Conservation (phyloP, 2,113 vertebrate genomes). For the Poeciliopsis occidentalis region DNA sequence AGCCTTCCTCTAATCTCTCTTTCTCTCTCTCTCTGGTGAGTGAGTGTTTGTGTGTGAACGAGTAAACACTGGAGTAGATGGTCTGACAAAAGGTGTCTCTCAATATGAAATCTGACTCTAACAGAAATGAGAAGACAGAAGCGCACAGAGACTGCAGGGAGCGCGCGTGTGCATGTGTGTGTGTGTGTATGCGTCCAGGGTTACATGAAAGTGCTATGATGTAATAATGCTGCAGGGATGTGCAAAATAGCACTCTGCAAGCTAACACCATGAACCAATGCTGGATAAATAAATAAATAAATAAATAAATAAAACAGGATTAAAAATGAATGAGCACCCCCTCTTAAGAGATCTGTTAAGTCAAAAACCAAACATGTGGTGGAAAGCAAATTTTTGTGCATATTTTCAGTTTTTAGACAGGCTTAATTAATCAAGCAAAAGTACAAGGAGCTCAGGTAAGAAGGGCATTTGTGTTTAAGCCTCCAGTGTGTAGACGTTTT, state of each 20-base stretch:
- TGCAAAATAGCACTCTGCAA: constrained; percentile 48
- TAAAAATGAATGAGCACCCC: constrained; percentile 60
- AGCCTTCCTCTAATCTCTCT: constrained; percentile 46
- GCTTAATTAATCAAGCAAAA: constrained; percentile 20
- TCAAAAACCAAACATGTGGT: constrained; percentile 19
- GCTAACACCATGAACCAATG: constrained; percentile 40
- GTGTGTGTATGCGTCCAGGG: constrained; percentile 6
- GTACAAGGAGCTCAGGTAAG: neutral
- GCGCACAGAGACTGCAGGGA: constrained; percentile 5
- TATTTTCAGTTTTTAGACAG: constrained; percentile 13
- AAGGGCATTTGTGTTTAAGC: neutral
- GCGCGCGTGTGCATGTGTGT: constrained; percentile 7
- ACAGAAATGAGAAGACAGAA: constrained; percentile 49
- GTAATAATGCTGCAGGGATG: constrained; percentile 57
- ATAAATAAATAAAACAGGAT: constrained; percentile 56
- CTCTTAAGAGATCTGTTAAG: constrained; percentile 29
- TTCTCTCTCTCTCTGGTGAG: no score
- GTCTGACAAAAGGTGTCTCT: constrained; percentile 58
- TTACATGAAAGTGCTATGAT: constrained; percentile 44
- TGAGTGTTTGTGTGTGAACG: constrained; percentile 40
- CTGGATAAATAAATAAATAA: constrained; percentile 16
- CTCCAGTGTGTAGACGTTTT: constrained; percentile 10
- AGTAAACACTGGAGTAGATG: constrained; percentile 68
- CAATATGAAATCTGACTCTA: constrained; percentile 70
- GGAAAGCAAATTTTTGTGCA: constrained; percentile 14